These are phyloP conservation scores for Drosophila austrosaltans DNA, from an alignment of 2,888 invertebrate species.

Conservation along the genomic window DNA sequence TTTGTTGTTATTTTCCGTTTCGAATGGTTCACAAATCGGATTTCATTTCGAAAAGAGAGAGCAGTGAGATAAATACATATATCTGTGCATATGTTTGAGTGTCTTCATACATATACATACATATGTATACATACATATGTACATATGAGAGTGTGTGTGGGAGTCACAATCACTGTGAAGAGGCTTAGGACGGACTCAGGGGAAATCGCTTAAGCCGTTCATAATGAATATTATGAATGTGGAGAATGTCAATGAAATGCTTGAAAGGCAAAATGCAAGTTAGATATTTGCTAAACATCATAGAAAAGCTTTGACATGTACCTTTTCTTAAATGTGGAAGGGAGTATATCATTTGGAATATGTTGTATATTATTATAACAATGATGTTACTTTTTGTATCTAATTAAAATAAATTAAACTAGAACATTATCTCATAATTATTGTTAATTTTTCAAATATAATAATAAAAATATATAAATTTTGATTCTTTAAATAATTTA, in stretches of 20 bases:
- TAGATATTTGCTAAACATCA: slow-evolving; percentile 31
- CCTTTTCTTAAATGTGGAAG: not conserved
- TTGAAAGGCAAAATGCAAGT: slow-evolving; percentile 9
- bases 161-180: slow-evolving; percentile 70
- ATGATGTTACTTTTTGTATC: too few species aligned
- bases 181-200: slow-evolving; percentile 79
- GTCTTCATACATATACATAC: slow-evolving; percentile 30
- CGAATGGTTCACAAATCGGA: slow-evolving; percentile 63
- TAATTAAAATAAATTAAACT: too few species aligned
- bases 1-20: slow-evolving; percentile 39
- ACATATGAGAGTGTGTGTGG: slow-evolving; percentile 34
- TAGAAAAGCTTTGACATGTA: not conserved
- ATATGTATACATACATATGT: slow-evolving; percentile 32
- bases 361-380: too few species aligned
- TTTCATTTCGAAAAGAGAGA: slow-evolving; percentile 49
- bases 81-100: slow-evolving; percentile 63
- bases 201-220: slow-evolving; percentile 84
- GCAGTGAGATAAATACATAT: slow-evolving; percentile 50
- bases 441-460: too few species aligned
- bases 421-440: too few species aligned
- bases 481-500: too few species aligned
- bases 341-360: too few species aligned
- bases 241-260: slow-evolving; percentile 25
- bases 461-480: too few species aligned
- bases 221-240: slow-evolving; percentile 81